Evolutionary conservation across 1,140 invertebrate genomes (phyloP), one percentile per base, ranked within the genome.

Genomic region (Sitophilus oryzae): DNA sequence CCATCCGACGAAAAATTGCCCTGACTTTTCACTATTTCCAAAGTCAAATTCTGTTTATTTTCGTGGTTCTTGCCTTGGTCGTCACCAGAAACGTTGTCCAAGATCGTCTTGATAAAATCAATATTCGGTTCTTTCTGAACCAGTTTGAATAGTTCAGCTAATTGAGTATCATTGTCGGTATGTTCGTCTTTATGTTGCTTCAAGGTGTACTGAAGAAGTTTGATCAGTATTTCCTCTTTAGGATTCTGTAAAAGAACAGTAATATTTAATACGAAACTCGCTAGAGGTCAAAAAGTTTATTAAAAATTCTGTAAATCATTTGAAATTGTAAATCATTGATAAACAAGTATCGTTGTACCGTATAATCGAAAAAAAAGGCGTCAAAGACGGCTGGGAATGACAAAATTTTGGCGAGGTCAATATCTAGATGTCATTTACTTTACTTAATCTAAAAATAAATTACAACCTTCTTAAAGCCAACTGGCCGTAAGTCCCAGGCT

Each of bases 21-120:
- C 2, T 55, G 21, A 15, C 52, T 55, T 42, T 55, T 44, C 10
- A 50, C 47, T 37, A 56, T 47, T 22, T 50, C 22, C 22, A 50
- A 50, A 23, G 46, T 56, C 1, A 56, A 34, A 15, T 45, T 20
- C 16, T 49, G 54, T 8, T 34, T 36, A 5, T 54, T 22, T 19
- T 18, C 5, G 14, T 22, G 30, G 10, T 30, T 21, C 11, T 43
- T 34, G n/a, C n/a, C n/a, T n/a, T n/a, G n/a, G 6, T 2, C 42
- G 30, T 47, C 11, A 14, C 5, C 22, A n/a, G 8, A 9, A n/a
- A 56, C n/a, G 8, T 15, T 16, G 10, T 22, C 40, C 2, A 50
- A 11, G 8, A 56, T 23, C 30, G 47, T 43, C 16, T 51, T 45
- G 9, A 43, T 21, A 16, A 37, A 35, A 9, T 44, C 42, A 5